These are phyloP conservation scores for Icerya purchasi DNA, from an alignment of 2,888 invertebrate species.

Conservation along the genomic window DNA sequence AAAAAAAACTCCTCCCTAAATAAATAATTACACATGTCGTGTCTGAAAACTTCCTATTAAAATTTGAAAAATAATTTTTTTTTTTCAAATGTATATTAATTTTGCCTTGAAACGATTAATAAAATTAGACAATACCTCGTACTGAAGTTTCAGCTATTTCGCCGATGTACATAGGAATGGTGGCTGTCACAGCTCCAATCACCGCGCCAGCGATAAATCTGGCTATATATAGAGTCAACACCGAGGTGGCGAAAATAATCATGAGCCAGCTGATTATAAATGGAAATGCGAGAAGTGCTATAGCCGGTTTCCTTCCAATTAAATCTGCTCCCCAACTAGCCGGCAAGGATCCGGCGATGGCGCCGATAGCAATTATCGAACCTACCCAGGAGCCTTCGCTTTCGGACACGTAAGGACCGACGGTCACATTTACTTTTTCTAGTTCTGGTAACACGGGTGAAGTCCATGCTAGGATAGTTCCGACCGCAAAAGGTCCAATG, in stretches of 20 bases:
- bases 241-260: conserved; percentile 40
- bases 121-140: conserved; percentile 34
- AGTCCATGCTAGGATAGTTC: conserved; percentile 31
- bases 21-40: too few species aligned
- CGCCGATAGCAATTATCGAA: conserved; percentile 45
- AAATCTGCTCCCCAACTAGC: conserved; percentile 42
- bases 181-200: conserved; percentile 53
- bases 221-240: conserved; percentile 41
- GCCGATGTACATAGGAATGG: conserved; percentile 69
- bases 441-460: conserved; percentile 26
- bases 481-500: conserved; percentile 28
- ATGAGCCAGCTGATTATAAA: conserved; percentile 49
- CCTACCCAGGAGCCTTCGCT: conserved; percentile 51
- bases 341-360: conserved; percentile 45
- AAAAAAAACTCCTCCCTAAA: too few species aligned
- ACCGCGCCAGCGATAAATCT: conserved; percentile 55
- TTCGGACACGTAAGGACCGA: conserved; percentile 29
- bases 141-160: conserved; percentile 68
- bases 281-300: conserved; percentile 40
- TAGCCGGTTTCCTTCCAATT: conserved; percentile 44
- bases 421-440: conserved; percentile 13
- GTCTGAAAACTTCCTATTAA: too few species aligned
- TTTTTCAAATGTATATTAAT: too few species aligned
- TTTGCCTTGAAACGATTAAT: too few species aligned
- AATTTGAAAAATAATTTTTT: too few species aligned